Percentiles rank a stretch among this genome's conserved stretches.
phyloP scores from a whole-genome alignment of 2,888 invertebrate species.

The Amphipyra berbera region DNA sequence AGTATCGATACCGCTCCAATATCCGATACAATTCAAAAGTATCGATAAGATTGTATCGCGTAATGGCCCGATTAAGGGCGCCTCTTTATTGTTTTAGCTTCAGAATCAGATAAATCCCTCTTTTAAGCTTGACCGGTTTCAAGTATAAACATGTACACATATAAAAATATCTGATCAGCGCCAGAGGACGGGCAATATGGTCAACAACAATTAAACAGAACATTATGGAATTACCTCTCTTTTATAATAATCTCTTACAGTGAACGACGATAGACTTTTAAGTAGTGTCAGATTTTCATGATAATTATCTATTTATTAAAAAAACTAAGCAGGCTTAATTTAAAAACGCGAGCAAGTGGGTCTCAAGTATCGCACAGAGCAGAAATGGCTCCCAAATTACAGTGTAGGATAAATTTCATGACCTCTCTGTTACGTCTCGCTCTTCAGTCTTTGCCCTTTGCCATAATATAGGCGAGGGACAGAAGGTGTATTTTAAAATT shows the following conservation, averaged over 20 bases:
- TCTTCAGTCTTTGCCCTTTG: conserved; percentile 33
- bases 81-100: conserved; percentile 32
- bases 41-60: conserved; percentile 45
- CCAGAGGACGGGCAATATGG: no score
- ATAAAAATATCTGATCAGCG: no score
- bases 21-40: conserved; percentile 21
- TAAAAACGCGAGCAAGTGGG: conserved; percentile 32
- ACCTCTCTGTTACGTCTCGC: conserved; percentile 49
- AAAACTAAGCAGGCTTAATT: conserved; percentile 21
- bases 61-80: conserved; percentile 18
- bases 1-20: conserved; percentile 26
- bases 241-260: no score
- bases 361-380: conserved; percentile 34
- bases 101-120: conserved; percentile 25
- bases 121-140: not conserved
- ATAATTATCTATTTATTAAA: conserved; percentile 21
- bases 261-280: no score
- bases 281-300: no score
- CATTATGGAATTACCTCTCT: no score
- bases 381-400: conserved; percentile 63
- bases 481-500: conserved; percentile 5
- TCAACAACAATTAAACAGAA: not conserved
- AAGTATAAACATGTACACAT: conserved; percentile 1
- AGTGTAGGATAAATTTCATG: conserved; percentile 62
- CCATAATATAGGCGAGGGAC: not conserved